Base-by-base conservation (phyloP, 2,888 invertebrate species). In the Platycheirus albimanus region DNA sequence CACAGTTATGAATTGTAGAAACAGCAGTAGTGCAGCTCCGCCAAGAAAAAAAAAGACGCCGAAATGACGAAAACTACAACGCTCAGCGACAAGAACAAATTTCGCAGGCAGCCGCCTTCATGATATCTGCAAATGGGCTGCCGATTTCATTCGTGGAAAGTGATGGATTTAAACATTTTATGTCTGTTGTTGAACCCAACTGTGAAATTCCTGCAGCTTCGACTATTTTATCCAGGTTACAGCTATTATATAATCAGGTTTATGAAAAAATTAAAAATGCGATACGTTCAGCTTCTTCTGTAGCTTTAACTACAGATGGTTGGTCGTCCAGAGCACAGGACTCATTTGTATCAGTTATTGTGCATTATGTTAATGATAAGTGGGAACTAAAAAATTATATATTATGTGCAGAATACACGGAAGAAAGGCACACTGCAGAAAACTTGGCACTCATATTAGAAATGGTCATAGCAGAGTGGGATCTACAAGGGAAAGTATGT, bases 81-180 rank as follows among this genome's bases (percentile, higher is more conserved):
- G 24, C 24, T 28, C 58, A 43, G 0, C 58, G 58, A 3, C 58
- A 58, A 41, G 58, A 58, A 58, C 41, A 45, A 19, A 63, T 63
- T 33, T 63, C 61, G 7, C 61, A 38, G 20, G 64, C 49, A 64
- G 36, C 13, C n/a, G 64, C 24, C 13, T 64, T 13, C 24, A 49
- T 49, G 49, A 64, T 64, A 36, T 28, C 61, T 17, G n/a, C n/a
- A 19, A 63, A 47, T 47, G 45, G 30, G 19, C 15, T 45, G 8
- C 47, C 64, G 38, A 38, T 64, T 64, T 66, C 64, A 24, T 66
- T 66, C 43, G 33, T 67, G 30, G 20, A 66, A 67, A 67, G 54
- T n/a, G n/a, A n/a, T n/a, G n/a, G n/a, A n/a, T n/a, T n/a, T n/a
- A n/a, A n/a, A n/a, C n/a, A n/a, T n/a, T 67, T 63, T 20, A 49